These are phyloP conservation scores for Lepidurus packardi DNA, from an alignment of 1,140 invertebrate genomes.

Conservation along the genomic window DNA sequence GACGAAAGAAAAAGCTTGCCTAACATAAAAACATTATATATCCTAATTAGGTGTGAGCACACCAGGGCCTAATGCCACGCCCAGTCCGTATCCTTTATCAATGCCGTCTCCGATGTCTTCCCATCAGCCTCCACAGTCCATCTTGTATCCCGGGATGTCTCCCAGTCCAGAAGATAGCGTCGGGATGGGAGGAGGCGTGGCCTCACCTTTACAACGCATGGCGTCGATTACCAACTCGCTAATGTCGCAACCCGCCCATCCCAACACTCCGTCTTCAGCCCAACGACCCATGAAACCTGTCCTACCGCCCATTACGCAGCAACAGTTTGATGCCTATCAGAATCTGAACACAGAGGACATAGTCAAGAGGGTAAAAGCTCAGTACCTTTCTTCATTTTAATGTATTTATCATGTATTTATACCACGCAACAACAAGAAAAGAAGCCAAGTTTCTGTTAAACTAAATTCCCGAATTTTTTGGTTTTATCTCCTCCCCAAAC, in stretches of 20 bases:
- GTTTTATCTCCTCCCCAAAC: not conserved
- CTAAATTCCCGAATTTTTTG: not conserved
- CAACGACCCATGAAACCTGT: constrained; percentile 90
- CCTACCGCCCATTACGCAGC: constrained; percentile 94
- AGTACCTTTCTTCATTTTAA: not conserved
- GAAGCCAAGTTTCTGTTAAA: not conserved
- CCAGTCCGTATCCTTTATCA: constrained; percentile 3
- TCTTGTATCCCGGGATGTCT: not conserved
- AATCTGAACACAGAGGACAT: constrained; percentile 98
- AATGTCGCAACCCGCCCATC: constrained; percentile 74
- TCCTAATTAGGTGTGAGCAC: constrained; percentile 4
- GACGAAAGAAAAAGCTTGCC: not conserved
- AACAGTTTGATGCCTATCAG: constrained; percentile 97
- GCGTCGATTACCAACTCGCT: constrained; percentile 95
- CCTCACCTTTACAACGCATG: constrained; percentile 91
- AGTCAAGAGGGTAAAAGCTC: constrained; percentile 73
- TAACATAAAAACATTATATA: not conserved
- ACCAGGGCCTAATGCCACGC: not conserved
- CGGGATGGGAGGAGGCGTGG: constrained; percentile 45
- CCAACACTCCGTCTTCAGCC: constrained; percentile 64
- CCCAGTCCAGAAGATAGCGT: constrained; percentile 23
- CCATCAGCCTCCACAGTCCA: constrained; percentile 5
- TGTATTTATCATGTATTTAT: not conserved
- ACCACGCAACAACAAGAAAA: not conserved
- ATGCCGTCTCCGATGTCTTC: not conserved